Conservation (phyloP, 2,113 vertebrate genomes). For the Microcebus ravelobensis region DNA sequence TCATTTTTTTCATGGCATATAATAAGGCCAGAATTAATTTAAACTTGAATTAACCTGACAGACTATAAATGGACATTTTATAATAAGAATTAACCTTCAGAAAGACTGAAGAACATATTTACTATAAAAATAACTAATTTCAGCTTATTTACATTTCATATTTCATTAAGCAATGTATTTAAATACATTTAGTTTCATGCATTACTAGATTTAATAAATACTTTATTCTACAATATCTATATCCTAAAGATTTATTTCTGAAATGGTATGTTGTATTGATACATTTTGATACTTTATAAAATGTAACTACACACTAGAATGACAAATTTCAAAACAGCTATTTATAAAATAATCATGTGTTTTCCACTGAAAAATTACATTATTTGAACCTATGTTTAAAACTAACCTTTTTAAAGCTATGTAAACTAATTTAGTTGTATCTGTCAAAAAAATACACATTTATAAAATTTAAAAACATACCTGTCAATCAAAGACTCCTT, state of each 20-base stretch:
- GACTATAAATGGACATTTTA: neutral
- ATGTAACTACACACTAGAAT: neutral
- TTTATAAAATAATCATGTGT: conserved; percentile 1
- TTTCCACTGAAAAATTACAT: conserved; percentile 36
- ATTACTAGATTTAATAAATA: conserved; percentile 18
- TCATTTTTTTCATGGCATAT: neutral
- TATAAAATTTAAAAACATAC: conserved; percentile 72
- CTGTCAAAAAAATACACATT: conserved; percentile 29
- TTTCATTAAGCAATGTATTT: conserved; percentile 28
- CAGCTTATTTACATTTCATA: conserved; percentile 12
- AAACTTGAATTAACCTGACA: conserved; percentile 32
- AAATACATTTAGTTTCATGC: conserved; percentile 32
- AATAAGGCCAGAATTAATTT: neutral
- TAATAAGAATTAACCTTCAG: conserved; percentile 18
- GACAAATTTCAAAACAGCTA: conserved; percentile 28
- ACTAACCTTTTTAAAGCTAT: neutral
- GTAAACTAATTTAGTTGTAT: neutral
- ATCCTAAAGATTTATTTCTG: conserved; percentile 44
- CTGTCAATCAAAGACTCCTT: conserved; percentile 71
- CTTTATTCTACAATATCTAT: conserved; percentile 12
- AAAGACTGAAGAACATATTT: conserved; percentile 26
- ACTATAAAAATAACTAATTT: neutral
- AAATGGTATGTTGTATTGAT: neutral
- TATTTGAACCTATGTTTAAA: conserved; percentile 48
- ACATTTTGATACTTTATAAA: conserved; percentile 33